phyloP scores from a whole-genome alignment of 2,797 vertebrate species.

The Malurus splendens region DNA sequence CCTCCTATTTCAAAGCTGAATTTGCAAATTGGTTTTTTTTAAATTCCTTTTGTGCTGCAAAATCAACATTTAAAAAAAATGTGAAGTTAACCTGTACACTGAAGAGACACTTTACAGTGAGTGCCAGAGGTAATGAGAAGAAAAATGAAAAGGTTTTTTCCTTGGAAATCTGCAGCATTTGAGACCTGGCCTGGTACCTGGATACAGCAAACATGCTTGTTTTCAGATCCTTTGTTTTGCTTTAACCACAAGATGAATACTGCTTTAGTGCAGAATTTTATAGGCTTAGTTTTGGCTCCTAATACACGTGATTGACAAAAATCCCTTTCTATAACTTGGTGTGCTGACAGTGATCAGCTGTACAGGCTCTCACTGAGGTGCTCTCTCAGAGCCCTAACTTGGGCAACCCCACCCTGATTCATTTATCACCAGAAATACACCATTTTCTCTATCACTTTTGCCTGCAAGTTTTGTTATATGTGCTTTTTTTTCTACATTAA shows the following conservation, averaged over 20 bases:
- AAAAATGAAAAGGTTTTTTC: rapidly evolving
- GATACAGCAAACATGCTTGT: background rate
- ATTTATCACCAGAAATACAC: background rate
- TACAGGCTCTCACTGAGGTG: background rate
- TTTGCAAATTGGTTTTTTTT: background rate
- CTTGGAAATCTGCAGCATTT: rapidly evolving
- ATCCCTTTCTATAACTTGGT: background rate
- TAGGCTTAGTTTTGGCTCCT: background rate
- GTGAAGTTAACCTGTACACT: background rate
- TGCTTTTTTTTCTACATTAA: background rate
- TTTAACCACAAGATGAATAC: background rate
- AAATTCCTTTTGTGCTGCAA: background rate
- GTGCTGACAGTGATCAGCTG: background rate
- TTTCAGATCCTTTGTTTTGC: background rate
- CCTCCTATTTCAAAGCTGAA: background rate
- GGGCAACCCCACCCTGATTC: background rate
- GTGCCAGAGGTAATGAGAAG: rapidly evolving
- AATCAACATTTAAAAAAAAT: background rate
- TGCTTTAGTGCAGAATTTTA: background rate
- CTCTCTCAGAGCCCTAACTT: background rate
- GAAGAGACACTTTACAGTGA: background rate
- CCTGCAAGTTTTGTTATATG: background rate
- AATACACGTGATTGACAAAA: background rate
- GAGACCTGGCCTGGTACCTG: background rate
- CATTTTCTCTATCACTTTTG: background rate